Evolutionary conservation across 1,140 invertebrate species (phyloP), one percentile per base, ranked within the genome.

Genomic region (Procambarus clarkii): DNA sequence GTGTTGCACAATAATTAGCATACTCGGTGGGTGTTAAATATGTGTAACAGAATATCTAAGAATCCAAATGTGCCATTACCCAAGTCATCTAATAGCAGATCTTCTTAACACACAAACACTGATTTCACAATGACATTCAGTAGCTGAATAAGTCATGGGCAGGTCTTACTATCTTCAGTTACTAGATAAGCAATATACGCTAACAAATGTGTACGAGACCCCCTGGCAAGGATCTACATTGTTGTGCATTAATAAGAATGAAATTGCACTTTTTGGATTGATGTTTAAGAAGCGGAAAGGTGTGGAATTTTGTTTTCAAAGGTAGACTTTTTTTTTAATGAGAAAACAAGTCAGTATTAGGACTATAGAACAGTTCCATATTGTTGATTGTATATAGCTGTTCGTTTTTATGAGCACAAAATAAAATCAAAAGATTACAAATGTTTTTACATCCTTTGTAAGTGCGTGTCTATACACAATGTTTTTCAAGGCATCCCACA

Each of bases 321-420:
- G 11, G 4, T 74, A 34, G n/a, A 21, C 34, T 74, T 74, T 74
- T 8, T 13, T 8, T 8, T n/a, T 34, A 34, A 69, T 74, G 5
- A 74, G 69, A 7, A 74, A 74, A 21, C 64, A 74, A 34, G 50
- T 15, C 74, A 86, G 71, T 86, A 86, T 77, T 86, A 86, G 71
- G 71, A 71, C 58, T 45, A 77, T 48, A 78, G 85, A 86, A 74
- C 85, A 86, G 85, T 86, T 86, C 74, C 85, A 5, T 58, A 54
- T 86, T 86, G 85, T 86, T 86, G 34, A 86, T 58, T 86, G 85
- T 86, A 86, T 58, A 86, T 86, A 86, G 85, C 85, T 86, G 74
- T 86, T 86, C 46, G 74, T 86, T 86, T 86, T 86, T 86, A 86
- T 78, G 74, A 86, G 85, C 85, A 86, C 85, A 86, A 86, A 86